Conservation (phyloP, 2,888 invertebrate genomes). For the Drosophila vallismaia region DNA sequence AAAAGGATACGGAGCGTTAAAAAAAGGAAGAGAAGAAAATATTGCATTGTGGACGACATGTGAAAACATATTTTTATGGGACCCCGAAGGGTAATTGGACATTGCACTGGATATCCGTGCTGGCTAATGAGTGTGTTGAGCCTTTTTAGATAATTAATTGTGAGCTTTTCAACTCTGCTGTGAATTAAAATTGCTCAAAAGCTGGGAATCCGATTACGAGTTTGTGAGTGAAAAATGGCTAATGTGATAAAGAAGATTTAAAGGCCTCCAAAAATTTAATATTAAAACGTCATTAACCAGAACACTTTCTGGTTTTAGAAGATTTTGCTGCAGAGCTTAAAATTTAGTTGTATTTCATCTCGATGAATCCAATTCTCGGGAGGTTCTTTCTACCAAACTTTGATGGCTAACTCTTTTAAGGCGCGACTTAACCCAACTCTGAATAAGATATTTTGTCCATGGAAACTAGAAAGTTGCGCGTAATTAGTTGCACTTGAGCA, state of each 20-base stretch:
- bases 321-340: no score
- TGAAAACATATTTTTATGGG: constrained; percentile 74
- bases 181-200: constrained; percentile 27
- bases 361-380: not conserved
- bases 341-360: not conserved
- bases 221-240: not conserved
- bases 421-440: constrained; percentile 22
- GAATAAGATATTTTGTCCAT: constrained; percentile 57
- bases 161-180: constrained; percentile 58
- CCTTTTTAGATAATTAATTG: constrained; percentile 74
- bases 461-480: constrained; percentile 55
- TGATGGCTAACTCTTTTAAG: constrained; percentile 43
- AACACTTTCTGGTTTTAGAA: not conserved
- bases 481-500: constrained; percentile 72
- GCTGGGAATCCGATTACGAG: not conserved
- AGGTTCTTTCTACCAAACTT: constrained; percentile 13
- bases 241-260: not conserved
- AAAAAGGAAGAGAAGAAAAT: constrained; percentile 11
- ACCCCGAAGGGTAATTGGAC: constrained; percentile 71
- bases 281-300: not conserved
- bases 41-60: constrained; percentile 49
- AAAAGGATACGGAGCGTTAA: not conserved
- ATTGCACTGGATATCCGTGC: constrained; percentile 38
- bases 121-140: constrained; percentile 70
- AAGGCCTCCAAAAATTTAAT: not conserved